These are phyloP conservation scores for Thomomys bottae DNA, from an alignment of 2,113 vertebrate species.

Conservation along the genomic window DNA sequence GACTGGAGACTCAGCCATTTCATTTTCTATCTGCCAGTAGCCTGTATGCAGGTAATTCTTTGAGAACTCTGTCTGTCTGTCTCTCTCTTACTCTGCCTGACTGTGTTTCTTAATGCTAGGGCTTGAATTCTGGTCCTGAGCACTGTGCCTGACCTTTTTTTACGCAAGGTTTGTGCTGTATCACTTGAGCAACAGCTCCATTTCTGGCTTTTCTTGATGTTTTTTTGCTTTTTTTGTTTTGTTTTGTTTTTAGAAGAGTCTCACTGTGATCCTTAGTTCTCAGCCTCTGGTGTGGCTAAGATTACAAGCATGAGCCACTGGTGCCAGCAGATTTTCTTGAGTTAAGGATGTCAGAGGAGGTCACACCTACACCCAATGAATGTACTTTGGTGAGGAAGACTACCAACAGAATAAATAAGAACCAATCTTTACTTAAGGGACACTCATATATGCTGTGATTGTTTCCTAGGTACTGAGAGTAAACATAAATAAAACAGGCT, in stretches of 20 bases:
- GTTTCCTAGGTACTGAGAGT: background rate
- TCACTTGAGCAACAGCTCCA: too few relatives aligned
- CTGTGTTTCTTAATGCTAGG: too few relatives aligned
- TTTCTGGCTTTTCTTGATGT: too few relatives aligned
- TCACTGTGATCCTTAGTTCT: too few relatives aligned
- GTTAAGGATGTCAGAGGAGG: background rate
- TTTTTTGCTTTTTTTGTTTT: too few relatives aligned
- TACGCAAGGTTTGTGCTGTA: too few relatives aligned
- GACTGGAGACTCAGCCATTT: background rate
- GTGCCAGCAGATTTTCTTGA: background rate
- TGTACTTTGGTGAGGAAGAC: background rate
- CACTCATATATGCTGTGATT: background rate
- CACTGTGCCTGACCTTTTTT: too few relatives aligned
- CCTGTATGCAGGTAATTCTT: background rate
- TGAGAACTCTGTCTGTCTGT: background rate
- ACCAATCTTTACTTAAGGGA: conserved; percentile 21
- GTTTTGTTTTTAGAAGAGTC: too few relatives aligned
- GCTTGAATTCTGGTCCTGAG: too few relatives aligned
- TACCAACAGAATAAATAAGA: background rate
- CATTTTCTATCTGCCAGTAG: background rate
- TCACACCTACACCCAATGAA: background rate
- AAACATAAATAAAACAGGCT: background rate
- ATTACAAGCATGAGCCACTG: too few relatives aligned
- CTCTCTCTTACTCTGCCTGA: too few relatives aligned
- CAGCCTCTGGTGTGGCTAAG: too few relatives aligned